Conservation (phyloP, 1,140 invertebrate species). For the Drosophila biarmipes region DNA sequence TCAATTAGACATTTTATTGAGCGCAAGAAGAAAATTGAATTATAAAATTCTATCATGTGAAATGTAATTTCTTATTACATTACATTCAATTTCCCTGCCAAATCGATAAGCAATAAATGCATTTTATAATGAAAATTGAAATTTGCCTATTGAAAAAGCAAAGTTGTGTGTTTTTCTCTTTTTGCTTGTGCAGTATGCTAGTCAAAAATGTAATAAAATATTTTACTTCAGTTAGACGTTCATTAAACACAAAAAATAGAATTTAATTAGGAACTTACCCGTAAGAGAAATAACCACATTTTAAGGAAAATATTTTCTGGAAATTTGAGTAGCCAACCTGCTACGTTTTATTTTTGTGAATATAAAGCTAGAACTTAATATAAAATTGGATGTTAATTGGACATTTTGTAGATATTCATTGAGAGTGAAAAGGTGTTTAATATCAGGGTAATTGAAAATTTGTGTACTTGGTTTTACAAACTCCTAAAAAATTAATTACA, state of each 20-base stretch:
- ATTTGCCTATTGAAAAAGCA: background rate
- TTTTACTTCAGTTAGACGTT: background rate
- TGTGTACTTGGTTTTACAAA: too few species aligned
- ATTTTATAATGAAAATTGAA: background rate
- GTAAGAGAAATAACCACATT: background rate
- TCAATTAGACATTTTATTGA: conserved; percentile 19
- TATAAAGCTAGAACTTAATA: background rate
- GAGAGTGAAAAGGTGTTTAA: too few species aligned
- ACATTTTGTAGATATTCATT: too few species aligned
- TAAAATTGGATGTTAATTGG: background rate
- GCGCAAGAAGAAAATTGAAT: background rate
- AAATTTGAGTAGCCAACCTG: background rate
- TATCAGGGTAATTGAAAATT: too few species aligned
- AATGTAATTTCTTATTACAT: background rate
- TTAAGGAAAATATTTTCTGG: background rate
- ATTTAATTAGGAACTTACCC: background rate
- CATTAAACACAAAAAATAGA: background rate
- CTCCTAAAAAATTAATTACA: too few species aligned
- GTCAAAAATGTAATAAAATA: background rate
- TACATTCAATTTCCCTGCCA: background rate
- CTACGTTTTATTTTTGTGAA: background rate
- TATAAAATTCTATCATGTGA: background rate
- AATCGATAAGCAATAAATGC: background rate
- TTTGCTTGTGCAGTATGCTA: too few species aligned
- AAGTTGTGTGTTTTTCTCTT: too few species aligned